Evolutionary conservation across 2,113 vertebrate species (phyloP), one percentile per base, ranked within the genome.

Genomic region (Mastomys coucha): DNA sequence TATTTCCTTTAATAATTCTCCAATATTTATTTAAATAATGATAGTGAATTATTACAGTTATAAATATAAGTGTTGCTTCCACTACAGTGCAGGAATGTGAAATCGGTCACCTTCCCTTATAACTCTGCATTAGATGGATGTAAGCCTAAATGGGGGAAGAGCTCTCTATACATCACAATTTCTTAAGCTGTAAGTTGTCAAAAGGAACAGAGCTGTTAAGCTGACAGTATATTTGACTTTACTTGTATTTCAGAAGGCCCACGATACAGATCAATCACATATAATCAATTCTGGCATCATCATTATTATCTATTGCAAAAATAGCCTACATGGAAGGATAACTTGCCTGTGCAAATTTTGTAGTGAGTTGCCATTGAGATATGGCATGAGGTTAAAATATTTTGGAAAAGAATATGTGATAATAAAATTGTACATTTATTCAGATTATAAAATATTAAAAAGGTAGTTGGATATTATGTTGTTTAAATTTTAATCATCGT

Each of bases 401-500:
- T 95, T 97, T 96, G 7, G 86, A 91, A 95, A 96, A 12, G 20
- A 75, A 70, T 91, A 63, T 51, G 51, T 76, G 9, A 84, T 58
- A 76, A 88, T 86, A 82, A 19, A 88, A 63, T 75, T 95, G 93
- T 88, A 49, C 72, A 70, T 90, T 84, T 96, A 93, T 49, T 93
- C 60, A 88, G 88, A 93, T 93, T 72, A 70, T 65, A 73, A 92
- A 95, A 91, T 13, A 91, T 88, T 69, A 63, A 96, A 95, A 82
- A 17, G 24, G 22, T 1, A 91, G 24, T 26, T 91, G 78, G 91
- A 78, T 97, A 86, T 72, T 91, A 39, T 88, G 51, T 94, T 3
- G n/a, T 91, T 97, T 96, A 91, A 91, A 94, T 89, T 96, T 97
- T 97, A 82, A 93, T 93, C 51, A 91, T 80, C 60, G 92, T 95